A percentile compares a stretch with the other conserved stretches of the same genome.
Evolutionary conservation across 1,140 invertebrate species (phyloP).

Genomic region (Drosophila punjabiensis): DNA sequence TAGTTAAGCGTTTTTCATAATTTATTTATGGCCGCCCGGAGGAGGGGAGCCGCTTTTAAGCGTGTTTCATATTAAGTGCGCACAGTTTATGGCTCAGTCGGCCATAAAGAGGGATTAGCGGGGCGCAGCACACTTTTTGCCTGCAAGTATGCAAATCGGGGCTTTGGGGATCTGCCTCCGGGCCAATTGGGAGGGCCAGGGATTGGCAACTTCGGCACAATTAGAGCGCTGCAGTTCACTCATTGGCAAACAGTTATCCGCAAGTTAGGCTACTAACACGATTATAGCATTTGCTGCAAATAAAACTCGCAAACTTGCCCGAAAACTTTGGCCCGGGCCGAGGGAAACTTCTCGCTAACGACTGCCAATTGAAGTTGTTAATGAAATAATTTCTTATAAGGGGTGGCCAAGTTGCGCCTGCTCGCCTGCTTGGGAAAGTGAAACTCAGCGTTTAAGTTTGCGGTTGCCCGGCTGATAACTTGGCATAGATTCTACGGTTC

Average conservation of each 20-base stretch:
- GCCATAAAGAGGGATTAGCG: constrained; percentile 76
- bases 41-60: constrained; percentile 67
- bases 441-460: constrained; percentile 74
- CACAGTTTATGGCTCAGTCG: constrained; percentile 73
- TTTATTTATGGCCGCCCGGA: constrained; percentile 74
- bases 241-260: constrained; percentile 76
- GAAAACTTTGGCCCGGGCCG: constrained; percentile 46
- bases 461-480: constrained; percentile 58
- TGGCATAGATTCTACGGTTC: constrained; percentile 71
- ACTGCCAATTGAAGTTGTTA: constrained; percentile 79
- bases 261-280: constrained; percentile 75
- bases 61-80: constrained; percentile 82
- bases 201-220: constrained; percentile 62
- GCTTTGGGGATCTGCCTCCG: constrained; percentile 16
- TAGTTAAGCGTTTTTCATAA: constrained; percentile 84
- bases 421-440: constrained; percentile 59
- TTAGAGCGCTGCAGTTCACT: constrained; percentile 65
- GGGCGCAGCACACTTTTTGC: constrained; percentile 50
- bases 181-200: constrained; percentile 4
- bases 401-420: constrained; percentile 45
- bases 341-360: constrained; percentile 57
- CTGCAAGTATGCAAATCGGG: constrained; percentile 66
- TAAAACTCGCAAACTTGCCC: constrained; percentile 60
- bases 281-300: constrained; percentile 74
- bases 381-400: constrained; percentile 78